Evolutionary conservation across 2,888 invertebrate species (phyloP), one percentile per base, ranked within the genome.

Genomic region (Xanthia togata): DNA sequence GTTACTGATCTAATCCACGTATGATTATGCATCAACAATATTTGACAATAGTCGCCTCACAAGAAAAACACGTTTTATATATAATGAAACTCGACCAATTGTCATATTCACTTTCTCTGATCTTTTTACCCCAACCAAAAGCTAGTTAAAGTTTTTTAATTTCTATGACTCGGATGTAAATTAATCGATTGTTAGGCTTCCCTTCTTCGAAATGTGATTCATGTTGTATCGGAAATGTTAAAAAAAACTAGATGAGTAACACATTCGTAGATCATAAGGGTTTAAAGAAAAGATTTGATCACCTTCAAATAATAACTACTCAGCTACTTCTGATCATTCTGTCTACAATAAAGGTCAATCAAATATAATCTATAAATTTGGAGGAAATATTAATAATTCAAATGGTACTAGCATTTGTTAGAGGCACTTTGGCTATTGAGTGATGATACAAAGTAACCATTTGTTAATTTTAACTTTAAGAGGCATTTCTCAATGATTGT

Each of bases 1-100:
- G 94, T 95, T 90, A 87, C 81, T 84, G 80, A 89, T 93, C 92
- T 94, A 93, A 94, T 94, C 93, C 93, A 93, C 90, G 91, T 92
- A 93, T 93, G 93, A 95, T 95, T 94, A 94, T 95, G 93, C 94
- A 93, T 89, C 90, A 92, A 94, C 92, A 92, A 89, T 91, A 87
- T 89, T 84, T 82, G 83, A 93, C 93, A 94, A 95, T 92, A 89
- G 90, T 76, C 82, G 85, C 83, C 88, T 91, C 90, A 91, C 93
- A 92, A 93, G 93, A 93, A 93, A 92, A 91, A 95, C 95, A 91
- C 93, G 95, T 95, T 95, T 93, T 90, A 84, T 80, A 90, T 92
- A 95, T 94, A 95, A 95, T 92, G 87, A 90, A 93, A 92, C 93
- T 87, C 87, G 88, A 89, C 90, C 91, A 90, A 93, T 93, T 92